Evolutionary conservation across 1,140 invertebrate genomes (phyloP), one percentile per base, ranked within the genome.

Genomic region (Neelides sp.): DNA sequence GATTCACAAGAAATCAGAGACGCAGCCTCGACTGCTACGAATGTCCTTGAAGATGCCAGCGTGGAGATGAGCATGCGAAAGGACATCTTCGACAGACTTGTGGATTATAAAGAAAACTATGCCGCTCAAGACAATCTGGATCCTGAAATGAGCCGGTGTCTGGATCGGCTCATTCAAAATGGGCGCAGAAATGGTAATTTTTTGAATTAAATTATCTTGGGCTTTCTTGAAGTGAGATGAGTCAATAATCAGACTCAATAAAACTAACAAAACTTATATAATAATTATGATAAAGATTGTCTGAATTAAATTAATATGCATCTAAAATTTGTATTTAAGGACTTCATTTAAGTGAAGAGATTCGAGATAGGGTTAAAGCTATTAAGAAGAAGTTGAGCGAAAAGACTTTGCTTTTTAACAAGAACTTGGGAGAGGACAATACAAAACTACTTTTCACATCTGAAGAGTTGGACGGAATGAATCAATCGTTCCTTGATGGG

Each of bases 321-420:
- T n/a, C n/a, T n/a, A n/a, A n/a, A n/a, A n/a, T n/a, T n/a, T n/a
- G n/a, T n/a, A n/a, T 49, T 61, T 54, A 43, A 73, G 72, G 72
- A 17, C 59, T 75, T 4, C 71, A 74, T 60, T 57, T 74, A 32
- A 57, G 66, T 3, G 65, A 69, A 49, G 65, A 68, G 17, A 63
- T 63, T 3, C 69, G 70, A 41, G 63, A 69, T 7, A 59, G 66
- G 47, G 66, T 75, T 4, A 73, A 72, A 54, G 61, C 55, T 20
- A 65, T 74, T 19, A 72, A 74, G 50, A 72, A 70, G 43, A 63
- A 66, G 30, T 70, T 75, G 54, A 69, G 67, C 58, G 70, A 74
- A 41, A 55, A 74, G 19, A 61, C 61, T 15, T 71, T 74, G n/a
- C 66, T 72, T 47, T 75, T 73, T 61, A 64, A 62, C 36, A 68